Evolutionary conservation across 2,888 invertebrate species (phyloP).

Genomic region (Cenopis cana): DNA sequence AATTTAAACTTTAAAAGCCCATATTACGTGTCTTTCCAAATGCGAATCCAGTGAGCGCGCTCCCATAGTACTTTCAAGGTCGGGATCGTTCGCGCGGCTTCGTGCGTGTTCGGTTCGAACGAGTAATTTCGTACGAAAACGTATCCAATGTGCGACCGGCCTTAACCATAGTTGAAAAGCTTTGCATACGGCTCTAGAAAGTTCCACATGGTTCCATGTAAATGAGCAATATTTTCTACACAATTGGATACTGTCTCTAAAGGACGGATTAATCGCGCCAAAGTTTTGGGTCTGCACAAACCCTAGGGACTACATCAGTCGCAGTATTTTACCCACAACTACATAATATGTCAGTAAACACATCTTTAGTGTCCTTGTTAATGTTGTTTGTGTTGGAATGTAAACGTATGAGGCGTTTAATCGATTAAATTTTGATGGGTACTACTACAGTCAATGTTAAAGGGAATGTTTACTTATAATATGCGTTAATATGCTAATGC

Average conservation of each 20-base stretch:
- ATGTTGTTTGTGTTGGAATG: slow-evolving; percentile 26
- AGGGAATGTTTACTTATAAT: too few species aligned
- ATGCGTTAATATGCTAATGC: too few species aligned
- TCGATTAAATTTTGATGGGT: slow-evolving; percentile 8
- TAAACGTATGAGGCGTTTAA: slow-evolving; percentile 1
- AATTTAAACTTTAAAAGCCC: too few species aligned
- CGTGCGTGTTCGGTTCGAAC: too few species aligned
- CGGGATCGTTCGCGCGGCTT: too few species aligned
- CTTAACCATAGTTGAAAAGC: too few species aligned
- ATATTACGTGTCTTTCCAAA: too few species aligned
- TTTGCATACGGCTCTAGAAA: slow-evolving; percentile 9
- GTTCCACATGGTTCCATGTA: slow-evolving; percentile 29
- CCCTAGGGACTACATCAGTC: slow-evolving; percentile 32
- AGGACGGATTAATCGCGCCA: slow-evolving; percentile 33
- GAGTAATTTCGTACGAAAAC: too few species aligned
- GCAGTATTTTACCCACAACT: slow-evolving; percentile 38
- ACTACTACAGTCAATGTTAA: neutral
- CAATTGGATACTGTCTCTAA: slow-evolving; percentile 33
- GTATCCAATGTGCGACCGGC: too few species aligned
- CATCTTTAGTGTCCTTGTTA: slow-evolving; percentile 28
- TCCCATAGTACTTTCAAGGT: too few species aligned
- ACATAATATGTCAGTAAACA: slow-evolving; percentile 32
- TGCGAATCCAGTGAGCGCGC: too few species aligned
- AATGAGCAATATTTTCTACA: slow-evolving; percentile 39
- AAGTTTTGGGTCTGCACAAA: slow-evolving; percentile 38